Base-by-base conservation (phyloP, 1,140 invertebrate species). In the Scylla paramamosain region DNA sequence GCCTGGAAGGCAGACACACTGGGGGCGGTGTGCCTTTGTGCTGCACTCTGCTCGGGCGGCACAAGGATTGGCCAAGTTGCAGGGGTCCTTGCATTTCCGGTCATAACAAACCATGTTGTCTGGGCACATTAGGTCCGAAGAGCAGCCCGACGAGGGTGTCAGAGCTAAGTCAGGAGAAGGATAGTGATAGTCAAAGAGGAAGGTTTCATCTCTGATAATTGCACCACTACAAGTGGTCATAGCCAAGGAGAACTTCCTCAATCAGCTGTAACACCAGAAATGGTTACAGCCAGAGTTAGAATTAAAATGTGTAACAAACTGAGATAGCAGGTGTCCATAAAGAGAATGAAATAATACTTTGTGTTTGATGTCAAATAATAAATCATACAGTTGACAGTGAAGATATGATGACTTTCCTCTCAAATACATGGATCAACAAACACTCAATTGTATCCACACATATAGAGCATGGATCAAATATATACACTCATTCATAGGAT, bases 1-100 rank as follows among this genome's bases (percentile, higher is more conserved):
- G 46, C 96, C 96, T 6, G 96, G 96, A 59, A 95, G 96, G 92
- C 97, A 97, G 92, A 96, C 96, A 95, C 97, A 97, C 12, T 96
- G 95, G 20, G 96, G 96, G 77, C 96, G 95, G 94, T 97, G 97
- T 28, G 92, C 95, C 16, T 92, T 91, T 45, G 96, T 96, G 31
- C 67, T 94, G 95, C 97, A 97, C 45, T 96, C 91, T 52, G 97
- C 96, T 96, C 96, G 96, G 32, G 96, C 94, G 7, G 96, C 96
- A 94, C 97, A 97, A 6, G 96, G 96, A 88, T 96, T 96, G 86
- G 95, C 95, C 52, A 96, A 95, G 84, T 95, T 88, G 84, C 97
- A 97, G 59, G 97, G 97, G 94, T 96, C 96, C 93, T 95, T 96
- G 93, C 96, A 96, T 20, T 95, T 94, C 29, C 82, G 96, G 89